Conservation (phyloP, 2,113 vertebrate genomes). For the Danio rerio region GRCz12tu NC_133195.1:42026001-42026500, state of each 20-base stretch:
- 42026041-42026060: too few species aligned
- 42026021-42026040: too few species aligned
- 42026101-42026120: too few species aligned
- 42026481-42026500: conserved; percentile 83
- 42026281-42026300: background rate
- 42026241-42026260: background rate
- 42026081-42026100: too few species aligned
- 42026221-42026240: background rate
- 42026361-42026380: conserved; percentile 12
- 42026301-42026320: background rate
- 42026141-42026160: too few species aligned
- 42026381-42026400: conserved; percentile 78
- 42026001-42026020: too few species aligned
- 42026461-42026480: conserved; percentile 84
- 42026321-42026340: background rate
- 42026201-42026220: too few species aligned
- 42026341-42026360: background rate
- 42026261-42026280: background rate
- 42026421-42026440: conserved; percentile 86
- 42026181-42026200: too few species aligned
- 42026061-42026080: too few species aligned
- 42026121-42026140: too few species aligned
- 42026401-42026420: conserved; percentile 86
- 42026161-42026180: too few species aligned
- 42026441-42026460: conserved; percentile 87